Evolutionary conservation across 2,797 vertebrate species (phyloP), one percentile per base, ranked within the genome.

Genomic region (Holocentrus rufus): DNA sequence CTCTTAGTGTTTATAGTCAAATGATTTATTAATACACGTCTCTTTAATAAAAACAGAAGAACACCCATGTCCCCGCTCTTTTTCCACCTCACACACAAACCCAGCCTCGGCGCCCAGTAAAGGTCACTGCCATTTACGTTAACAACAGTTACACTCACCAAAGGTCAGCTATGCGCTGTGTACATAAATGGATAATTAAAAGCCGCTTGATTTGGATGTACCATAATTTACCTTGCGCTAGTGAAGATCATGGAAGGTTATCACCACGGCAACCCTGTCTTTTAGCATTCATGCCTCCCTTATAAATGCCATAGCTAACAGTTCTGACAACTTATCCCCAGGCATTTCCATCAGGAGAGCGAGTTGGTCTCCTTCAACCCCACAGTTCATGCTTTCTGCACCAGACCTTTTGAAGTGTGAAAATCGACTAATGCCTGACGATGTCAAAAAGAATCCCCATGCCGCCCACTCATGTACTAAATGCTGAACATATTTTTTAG

Each of bases 381-480:
- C 9, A 10, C 2, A 3, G 72, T 69, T 87, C 65, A 70, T 44
- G 31, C 76, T 72, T 80, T 88, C 86, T 79, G 65, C 80, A 74
- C 67, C 67, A 75, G 74, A 86, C 79, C 83, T 89, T 90, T 88
- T 82, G 27, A 86, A 74, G 86, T 88, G 87, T 85, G 86, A 88
- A 87, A 87, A 88, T 74, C 39, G 79, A 84, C 80, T 78, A 58
- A 84, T 27, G 27, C 80, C 70, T 69, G 69, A 71, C 15, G 4
- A 47, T 75, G 80, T 87, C 79, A 73, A 64, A 80, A 87, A 79
- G n/a, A 5, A 85, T 77, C 77, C 77, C 65, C 59, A 25, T 70
- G 69, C 60, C 76, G 54, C 82, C 68, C 65, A 83, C 71, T 72
- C 61, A 58, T 60, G 76, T 61, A 50, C 63, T 63, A 70, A 78